Conservation (phyloP, 2,888 invertebrate genomes). For the Parnassius apollo region DNA sequence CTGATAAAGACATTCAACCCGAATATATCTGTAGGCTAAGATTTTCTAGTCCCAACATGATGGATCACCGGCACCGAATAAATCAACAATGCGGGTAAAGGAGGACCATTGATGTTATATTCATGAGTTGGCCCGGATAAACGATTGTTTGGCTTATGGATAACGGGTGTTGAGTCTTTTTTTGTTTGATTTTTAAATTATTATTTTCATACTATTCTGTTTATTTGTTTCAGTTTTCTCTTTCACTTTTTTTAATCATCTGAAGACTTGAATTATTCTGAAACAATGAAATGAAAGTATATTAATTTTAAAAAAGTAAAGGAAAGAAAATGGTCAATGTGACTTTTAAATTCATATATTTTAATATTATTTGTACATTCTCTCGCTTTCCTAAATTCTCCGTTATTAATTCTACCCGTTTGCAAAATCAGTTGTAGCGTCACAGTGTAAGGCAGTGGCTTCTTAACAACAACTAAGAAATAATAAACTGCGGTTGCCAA, state of each 20-base stretch:
- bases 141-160: constrained; percentile 41
- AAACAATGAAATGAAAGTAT: constrained; percentile 20
- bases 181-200: constrained; percentile 2
- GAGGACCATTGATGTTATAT: constrained; percentile 70
- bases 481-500: too few species aligned
- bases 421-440: too few species aligned
- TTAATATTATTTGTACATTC: too few species aligned
- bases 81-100: constrained; percentile 62
- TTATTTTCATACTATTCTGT: background rate
- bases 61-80: constrained; percentile 64
- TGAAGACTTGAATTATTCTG: constrained; percentile 5
- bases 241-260: background rate
- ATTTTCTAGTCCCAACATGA: constrained; percentile 45
- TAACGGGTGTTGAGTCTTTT: background rate
- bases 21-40: background rate
- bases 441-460: too few species aligned
- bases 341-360: too few species aligned
- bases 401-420: too few species aligned
- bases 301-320: too few species aligned
- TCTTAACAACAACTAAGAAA: too few species aligned
- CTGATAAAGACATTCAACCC: background rate
- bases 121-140: constrained; percentile 62
- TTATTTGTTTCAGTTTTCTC: background rate
- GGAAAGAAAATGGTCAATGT: too few species aligned
- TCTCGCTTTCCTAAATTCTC: too few species aligned